phyloP scores from a whole-genome alignment of 1,140 invertebrate species.

The Phocides pigmalion region DNA sequence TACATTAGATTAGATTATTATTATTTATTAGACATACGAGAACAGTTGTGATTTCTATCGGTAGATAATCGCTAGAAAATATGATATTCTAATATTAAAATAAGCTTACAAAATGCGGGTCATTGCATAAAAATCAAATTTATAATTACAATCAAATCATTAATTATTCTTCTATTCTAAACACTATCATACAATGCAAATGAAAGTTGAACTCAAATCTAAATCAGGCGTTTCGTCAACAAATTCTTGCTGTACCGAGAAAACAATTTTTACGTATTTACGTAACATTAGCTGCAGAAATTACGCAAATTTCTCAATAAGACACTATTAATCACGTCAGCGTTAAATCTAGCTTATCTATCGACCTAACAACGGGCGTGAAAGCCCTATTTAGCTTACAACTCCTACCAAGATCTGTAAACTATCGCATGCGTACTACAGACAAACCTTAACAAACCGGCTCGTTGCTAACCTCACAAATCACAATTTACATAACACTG shows the following conservation, averaged over 20 bases:
- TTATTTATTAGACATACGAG: no score
- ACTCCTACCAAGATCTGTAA: constrained; percentile 31
- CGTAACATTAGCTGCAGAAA: constrained; percentile 11
- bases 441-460: not conserved
- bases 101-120: no score
- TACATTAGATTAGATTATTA: no score
- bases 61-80: no score
- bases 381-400: not conserved
- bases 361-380: not conserved
- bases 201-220: not conserved
- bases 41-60: no score
- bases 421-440: constrained; percentile 27
- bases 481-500: not conserved
- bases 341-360: not conserved
- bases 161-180: not conserved
- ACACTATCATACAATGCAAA: not conserved
- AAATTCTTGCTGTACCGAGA: not conserved
- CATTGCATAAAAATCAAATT: no score
- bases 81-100: no score
- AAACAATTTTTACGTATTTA: not conserved
- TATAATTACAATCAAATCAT: no score
- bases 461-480: not conserved
- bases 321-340: not conserved
- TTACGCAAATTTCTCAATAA: constrained; percentile 15
- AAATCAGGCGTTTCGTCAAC: not conserved